These are phyloP conservation scores for Myathropa florea DNA, from an alignment of 2,888 invertebrate species.

Conservation along the genomic window DNA sequence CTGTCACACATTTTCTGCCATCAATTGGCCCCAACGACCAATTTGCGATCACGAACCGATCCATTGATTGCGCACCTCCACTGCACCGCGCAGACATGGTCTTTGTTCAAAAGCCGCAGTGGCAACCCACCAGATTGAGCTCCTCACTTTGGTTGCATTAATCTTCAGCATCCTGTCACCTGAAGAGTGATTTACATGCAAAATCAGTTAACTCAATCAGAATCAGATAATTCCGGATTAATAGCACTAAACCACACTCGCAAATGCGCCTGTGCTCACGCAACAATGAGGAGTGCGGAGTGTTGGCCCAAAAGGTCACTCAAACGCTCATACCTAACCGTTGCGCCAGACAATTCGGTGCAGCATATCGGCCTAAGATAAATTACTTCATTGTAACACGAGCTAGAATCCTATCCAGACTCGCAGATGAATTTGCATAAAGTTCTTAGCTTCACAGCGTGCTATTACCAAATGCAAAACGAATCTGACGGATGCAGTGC, in stretches of 20 bases:
- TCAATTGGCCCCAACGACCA: background rate
- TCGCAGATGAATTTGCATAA: constrained; percentile 49
- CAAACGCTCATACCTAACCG: constrained; percentile 14
- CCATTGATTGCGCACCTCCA: constrained; percentile 8
- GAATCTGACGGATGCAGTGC: constrained; percentile 69
- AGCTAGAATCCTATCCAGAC: constrained; percentile 51
- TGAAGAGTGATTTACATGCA: constrained; percentile 28
- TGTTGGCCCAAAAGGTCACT: constrained; percentile 55
- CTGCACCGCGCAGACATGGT: background rate
- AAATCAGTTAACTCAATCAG: constrained; percentile 31
- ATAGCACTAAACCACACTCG: constrained; percentile 6
- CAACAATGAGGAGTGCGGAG: background rate
- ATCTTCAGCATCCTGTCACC: constrained; percentile 43
- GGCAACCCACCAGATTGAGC: background rate
- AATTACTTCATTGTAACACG: constrained; percentile 50
- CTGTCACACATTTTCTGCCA: constrained; percentile 21
- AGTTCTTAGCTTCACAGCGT: constrained; percentile 35
- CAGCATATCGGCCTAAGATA: constrained; percentile 44
- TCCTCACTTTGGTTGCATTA: constrained; percentile 8
- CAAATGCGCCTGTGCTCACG: constrained; percentile 1
- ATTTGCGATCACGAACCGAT: constrained; percentile 26
- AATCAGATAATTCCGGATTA: constrained; percentile 24
- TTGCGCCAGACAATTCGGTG: constrained; percentile 66
- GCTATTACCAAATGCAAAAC: constrained; percentile 59
- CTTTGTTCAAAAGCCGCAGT: background rate